Evolutionary conservation across 2,797 vertebrate species (phyloP).

Genomic region (Vultur gryphus): DNA sequence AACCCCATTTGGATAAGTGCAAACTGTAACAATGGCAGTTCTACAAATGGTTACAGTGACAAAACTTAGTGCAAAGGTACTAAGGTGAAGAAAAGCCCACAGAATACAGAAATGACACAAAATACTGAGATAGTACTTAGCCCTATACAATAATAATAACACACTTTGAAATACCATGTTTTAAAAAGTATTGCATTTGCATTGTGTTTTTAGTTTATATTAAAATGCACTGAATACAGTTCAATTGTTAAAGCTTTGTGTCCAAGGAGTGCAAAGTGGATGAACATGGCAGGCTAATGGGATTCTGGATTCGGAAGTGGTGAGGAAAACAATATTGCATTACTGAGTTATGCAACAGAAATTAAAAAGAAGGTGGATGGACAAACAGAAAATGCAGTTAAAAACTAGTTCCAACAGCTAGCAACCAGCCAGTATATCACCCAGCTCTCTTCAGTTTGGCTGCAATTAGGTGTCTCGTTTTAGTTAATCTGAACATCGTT

Average conservation of each 20-base stretch:
- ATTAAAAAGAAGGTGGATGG: constrained; percentile 58
- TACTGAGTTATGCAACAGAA: constrained; percentile 61
- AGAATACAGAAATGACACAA: constrained; percentile 68
- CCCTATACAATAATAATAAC: constrained; percentile 61
- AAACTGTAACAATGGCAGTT: constrained; percentile 57
- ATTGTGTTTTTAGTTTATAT: constrained; percentile 67
- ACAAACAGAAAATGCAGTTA: constrained; percentile 62
- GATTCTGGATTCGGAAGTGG: constrained; percentile 28
- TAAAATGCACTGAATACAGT: constrained; percentile 70
- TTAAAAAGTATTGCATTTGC: constrained; percentile 76
- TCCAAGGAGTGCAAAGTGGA: constrained; percentile 72
- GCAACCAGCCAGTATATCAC: constrained; percentile 16
- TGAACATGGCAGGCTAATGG: constrained; percentile 42
- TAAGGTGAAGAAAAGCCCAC: constrained; percentile 58
- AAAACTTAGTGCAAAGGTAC: constrained; percentile 67
- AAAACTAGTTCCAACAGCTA: constrained; percentile 75
- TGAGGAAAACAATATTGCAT: constrained; percentile 69
- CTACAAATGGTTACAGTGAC: constrained; percentile 69
- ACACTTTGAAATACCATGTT: constrained; percentile 61
- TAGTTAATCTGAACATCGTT: not conserved
- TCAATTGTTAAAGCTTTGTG: constrained; percentile 74
- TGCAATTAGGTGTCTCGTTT: not conserved
- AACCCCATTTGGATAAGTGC: constrained; percentile 21
- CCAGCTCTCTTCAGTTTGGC: not conserved
- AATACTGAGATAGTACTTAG: constrained; percentile 67